phyloP scores from a whole-genome alignment of 2,797 vertebrate genomes.

The Smutsia gigantea region DNA sequence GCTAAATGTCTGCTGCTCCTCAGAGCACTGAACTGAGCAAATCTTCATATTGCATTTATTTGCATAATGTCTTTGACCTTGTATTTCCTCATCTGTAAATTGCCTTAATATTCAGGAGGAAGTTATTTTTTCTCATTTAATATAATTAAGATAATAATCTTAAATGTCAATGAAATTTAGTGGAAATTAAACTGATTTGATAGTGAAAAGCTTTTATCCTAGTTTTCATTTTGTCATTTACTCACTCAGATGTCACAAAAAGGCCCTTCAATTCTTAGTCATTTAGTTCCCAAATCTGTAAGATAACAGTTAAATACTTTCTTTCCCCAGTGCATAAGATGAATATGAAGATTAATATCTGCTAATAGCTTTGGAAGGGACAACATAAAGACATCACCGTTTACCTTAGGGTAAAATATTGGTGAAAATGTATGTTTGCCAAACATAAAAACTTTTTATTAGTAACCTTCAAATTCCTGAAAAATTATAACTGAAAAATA shows the following conservation, averaged over 20 bases:
- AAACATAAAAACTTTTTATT: not conserved
- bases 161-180: constrained; percentile 23
- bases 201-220: not conserved
- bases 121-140: constrained; percentile 52
- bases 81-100: not conserved
- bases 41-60: not conserved
- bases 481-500: not conserved
- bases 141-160: constrained; percentile 31
- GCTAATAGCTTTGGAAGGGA: not conserved
- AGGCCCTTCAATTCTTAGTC: not conserved
- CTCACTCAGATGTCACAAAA: not conserved
- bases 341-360: constrained; percentile 6
- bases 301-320: not conserved
- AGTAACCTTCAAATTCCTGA: not conserved
- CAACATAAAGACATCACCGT: not conserved
- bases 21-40: not conserved
- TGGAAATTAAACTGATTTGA: not conserved
- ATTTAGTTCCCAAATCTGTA: constrained; percentile 20
- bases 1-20: not conserved
- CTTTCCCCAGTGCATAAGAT: not conserved
- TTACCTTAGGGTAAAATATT: not conserved
- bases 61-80: not conserved
- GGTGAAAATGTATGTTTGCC: not conserved
- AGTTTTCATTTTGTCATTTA: not conserved
- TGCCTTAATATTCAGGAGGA: not conserved